These are phyloP conservation scores for Tortrix viridana DNA, from an alignment of 2,888 invertebrate species.

Conservation along the genomic window DNA sequence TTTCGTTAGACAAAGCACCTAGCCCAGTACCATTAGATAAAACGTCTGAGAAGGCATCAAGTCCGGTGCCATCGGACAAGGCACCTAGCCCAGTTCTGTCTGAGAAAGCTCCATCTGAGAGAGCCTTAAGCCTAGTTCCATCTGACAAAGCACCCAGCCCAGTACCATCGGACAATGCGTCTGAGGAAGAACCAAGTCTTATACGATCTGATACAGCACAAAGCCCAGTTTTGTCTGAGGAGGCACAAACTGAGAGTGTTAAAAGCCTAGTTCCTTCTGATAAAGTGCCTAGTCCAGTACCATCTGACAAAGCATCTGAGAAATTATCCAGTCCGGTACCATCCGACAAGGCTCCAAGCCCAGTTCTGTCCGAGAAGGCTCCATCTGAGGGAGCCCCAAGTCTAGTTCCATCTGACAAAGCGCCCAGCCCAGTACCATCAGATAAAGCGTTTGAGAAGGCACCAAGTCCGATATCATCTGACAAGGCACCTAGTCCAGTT, in stretches of 20 bases:
- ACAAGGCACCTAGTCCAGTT: constrained; percentile 30
- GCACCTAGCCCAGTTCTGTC: constrained; percentile 7
- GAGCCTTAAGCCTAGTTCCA: constrained; percentile 27
- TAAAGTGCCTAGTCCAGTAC: not conserved
- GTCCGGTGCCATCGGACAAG: constrained; percentile 20
- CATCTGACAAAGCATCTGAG: constrained; percentile 4
- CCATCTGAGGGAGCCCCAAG: constrained; percentile 30
- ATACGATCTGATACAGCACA: constrained; percentile 1
- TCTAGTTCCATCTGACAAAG: constrained; percentile 16
- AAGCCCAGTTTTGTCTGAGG: constrained; percentile 1
- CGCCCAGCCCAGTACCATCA: constrained; percentile 23
- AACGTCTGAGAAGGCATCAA: constrained; percentile 12
- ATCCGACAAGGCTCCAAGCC: not conserved
- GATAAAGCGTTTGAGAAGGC: constrained; percentile 24
- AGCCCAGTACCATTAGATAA: constrained; percentile 30
- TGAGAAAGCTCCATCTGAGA: constrained; percentile 14
- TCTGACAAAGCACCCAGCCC: constrained; percentile 13
- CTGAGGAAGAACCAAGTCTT: not conserved
- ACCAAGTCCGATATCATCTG: constrained; percentile 25
- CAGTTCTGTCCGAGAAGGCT: not conserved
- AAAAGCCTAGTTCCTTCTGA: constrained; percentile 23
- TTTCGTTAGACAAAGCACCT: constrained; percentile 7
- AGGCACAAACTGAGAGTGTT: constrained; percentile 3
- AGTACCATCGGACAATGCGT: constrained; percentile 26
- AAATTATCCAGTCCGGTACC: not conserved